Percentiles rank a stretch among this genome's conserved stretches.
Evolutionary conservation across 1,140 invertebrate species (phyloP).

Genomic region (Drosophila bifasciata): DNA sequence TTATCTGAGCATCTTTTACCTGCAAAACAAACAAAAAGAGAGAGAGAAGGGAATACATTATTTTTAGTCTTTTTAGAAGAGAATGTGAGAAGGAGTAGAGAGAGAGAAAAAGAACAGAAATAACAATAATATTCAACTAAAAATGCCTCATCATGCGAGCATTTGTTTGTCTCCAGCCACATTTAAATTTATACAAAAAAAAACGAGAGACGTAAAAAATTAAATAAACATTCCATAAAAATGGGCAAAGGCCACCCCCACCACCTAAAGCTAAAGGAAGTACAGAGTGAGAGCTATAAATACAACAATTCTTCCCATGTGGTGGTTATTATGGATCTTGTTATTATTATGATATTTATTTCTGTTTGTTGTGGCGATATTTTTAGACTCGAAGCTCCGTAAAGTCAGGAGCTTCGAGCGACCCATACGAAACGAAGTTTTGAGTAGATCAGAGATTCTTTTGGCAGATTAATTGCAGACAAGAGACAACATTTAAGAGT

Average conservation of each 20-base stretch:
- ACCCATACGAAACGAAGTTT: conserved; percentile 10
- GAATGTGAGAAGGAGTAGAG: neutral
- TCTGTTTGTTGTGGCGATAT: conserved; percentile 21
- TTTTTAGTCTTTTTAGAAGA: conserved; percentile 8
- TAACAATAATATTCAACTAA: conserved; percentile 35
- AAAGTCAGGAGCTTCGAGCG: no score
- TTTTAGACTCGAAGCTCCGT: conserved; percentile 17
- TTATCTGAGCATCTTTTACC: conserved; percentile 32
- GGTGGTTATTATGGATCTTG: conserved; percentile 32
- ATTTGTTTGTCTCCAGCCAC: conserved; percentile 12
- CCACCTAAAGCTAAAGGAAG: conserved; percentile 9
- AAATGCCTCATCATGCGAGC: conserved; percentile 12
- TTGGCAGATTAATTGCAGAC: neutral
- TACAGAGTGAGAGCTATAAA: conserved; percentile 34
- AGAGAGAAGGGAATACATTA: conserved; percentile 11
- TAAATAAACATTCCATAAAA: conserved; percentile 11
- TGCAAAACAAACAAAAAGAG: conserved; percentile 33
- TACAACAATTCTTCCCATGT: conserved; percentile 43
- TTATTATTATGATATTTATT: conserved; percentile 42
- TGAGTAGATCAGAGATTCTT: conserved; percentile 17
- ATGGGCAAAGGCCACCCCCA: conserved; percentile 7
- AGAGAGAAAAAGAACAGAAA: conserved; percentile 27
- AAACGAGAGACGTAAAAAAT: conserved; percentile 4
- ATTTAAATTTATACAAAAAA: conserved; percentile 20
- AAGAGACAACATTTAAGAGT: neutral